Conservation (phyloP, 2,888 invertebrate species). For the Zygothrica quintamaculata region DNA sequence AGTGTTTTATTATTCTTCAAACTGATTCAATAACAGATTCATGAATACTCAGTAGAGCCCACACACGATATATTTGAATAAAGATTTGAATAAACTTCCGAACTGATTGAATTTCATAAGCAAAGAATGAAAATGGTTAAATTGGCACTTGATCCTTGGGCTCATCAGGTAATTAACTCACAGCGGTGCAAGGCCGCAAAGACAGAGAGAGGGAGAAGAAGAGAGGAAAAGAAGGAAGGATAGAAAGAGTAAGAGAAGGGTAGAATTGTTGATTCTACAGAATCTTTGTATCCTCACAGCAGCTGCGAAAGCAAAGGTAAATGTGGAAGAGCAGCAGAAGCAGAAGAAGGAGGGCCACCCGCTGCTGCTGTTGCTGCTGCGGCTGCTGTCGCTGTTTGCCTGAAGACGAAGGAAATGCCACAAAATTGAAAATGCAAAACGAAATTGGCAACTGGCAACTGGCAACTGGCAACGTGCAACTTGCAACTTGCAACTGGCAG, state of each 20-base stretch:
- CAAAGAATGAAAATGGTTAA: constrained; percentile 19
- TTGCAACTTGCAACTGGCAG: constrained; percentile 8
- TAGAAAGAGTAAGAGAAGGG: not conserved
- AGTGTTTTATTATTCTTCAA: no score
- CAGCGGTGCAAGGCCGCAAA: constrained; percentile 30
- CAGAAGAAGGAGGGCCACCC: constrained; percentile 51
- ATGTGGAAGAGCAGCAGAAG: not conserved
- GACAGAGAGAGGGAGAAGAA: not conserved
- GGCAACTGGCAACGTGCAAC: constrained; percentile 13
- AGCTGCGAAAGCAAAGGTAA: constrained; percentile 28
- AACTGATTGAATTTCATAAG: constrained; percentile 31
- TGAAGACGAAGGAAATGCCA: constrained; percentile 67
- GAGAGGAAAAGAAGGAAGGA: not conserved
- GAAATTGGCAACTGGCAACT: constrained; percentile 68
- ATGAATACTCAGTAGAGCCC: constrained; percentile 1
- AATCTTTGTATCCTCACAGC: constrained; percentile 20
- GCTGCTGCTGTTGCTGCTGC: constrained; percentile 42
- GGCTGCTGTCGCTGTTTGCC: constrained; percentile 16
- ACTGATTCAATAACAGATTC: no score
- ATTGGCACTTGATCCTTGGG: constrained; percentile 60
- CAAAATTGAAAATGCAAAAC: constrained; percentile 79
- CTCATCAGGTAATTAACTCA: constrained; percentile 69
- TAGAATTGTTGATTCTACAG: not conserved
- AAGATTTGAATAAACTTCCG: constrained; percentile 12
- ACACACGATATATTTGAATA: not conserved